Evolutionary conservation across 2,797 vertebrate genomes (phyloP).

Genomic region (Phataginus tricuspis): DNA sequence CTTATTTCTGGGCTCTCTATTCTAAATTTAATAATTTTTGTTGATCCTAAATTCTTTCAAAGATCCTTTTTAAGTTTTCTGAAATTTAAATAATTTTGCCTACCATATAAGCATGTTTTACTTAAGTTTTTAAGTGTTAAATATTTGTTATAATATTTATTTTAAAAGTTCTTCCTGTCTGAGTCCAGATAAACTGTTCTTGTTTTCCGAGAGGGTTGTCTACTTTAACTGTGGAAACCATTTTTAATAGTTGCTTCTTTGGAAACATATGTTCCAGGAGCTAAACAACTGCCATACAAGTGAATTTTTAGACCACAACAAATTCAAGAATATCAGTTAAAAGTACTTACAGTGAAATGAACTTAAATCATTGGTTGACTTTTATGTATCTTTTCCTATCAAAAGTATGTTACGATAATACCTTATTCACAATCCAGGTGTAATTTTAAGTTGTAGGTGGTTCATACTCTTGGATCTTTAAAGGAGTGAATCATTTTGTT

Average conservation of each 20-base stretch:
- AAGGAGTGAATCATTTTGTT: constrained; percentile 71
- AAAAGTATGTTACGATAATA: constrained; percentile 56
- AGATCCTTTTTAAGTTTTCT: constrained; percentile 11
- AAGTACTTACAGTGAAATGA: constrained; percentile 45
- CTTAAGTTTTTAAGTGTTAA: not conserved
- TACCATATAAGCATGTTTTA: not conserved
- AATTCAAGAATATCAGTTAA: constrained; percentile 41
- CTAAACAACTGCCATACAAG: not conserved
- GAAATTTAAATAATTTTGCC: constrained; percentile 16
- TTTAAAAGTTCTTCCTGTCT: not conserved
- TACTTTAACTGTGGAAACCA: not conserved
- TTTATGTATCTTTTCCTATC: constrained; percentile 24
- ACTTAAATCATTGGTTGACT: constrained; percentile 39
- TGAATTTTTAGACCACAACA: not conserved
- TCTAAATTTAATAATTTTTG: not conserved
- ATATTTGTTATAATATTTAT: not conserved
- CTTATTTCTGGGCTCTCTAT: too few species aligned
- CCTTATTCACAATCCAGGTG: constrained; percentile 36
- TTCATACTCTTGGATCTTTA: constrained; percentile 57
- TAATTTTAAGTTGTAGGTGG: constrained; percentile 62
- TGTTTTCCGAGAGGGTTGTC: constrained; percentile 6
- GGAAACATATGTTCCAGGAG: not conserved
- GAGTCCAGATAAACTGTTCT: constrained; percentile 5
- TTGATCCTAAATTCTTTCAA: not conserved
- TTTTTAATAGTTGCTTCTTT: constrained; percentile 21